Percentiles rank a stretch among this genome's conserved stretches.
These are phyloP conservation scores for Aldabrachelys gigantea DNA, from an alignment of 2,113 vertebrate genomes.

Conservation along the genomic window DNA sequence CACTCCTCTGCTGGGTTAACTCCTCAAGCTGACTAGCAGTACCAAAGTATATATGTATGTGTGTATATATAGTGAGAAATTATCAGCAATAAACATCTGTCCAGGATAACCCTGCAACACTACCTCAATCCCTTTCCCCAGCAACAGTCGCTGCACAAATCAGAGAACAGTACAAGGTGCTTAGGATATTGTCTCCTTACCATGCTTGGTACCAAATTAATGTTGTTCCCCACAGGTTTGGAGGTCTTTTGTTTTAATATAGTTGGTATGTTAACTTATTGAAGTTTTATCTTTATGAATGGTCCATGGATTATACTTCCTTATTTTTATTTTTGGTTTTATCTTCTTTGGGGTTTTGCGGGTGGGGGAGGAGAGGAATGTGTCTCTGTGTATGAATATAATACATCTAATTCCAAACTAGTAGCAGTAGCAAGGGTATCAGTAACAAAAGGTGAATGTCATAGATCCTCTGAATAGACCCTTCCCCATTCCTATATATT, in stretches of 20 bases:
- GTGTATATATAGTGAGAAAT: not conserved
- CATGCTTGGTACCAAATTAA: not conserved
- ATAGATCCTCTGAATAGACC: not conserved
- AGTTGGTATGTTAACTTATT: not conserved
- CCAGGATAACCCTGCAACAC: not conserved
- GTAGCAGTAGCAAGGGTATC: not conserved
- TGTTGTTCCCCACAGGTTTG: not conserved
- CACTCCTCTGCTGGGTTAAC: not conserved
- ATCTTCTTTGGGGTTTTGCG: not conserved
- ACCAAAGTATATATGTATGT: not conserved
- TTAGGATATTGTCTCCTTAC: not conserved
- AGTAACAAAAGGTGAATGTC: conserved; percentile 2
- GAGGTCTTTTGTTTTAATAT: not conserved
- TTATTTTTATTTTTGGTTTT: not conserved
- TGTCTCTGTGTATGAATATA: not conserved
- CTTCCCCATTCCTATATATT: not conserved
- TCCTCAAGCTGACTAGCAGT: not conserved
- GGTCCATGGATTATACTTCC: not conserved
- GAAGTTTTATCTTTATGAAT: not conserved
- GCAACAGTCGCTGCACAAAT: not conserved
- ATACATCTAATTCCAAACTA: not conserved
- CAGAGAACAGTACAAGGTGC: not conserved
- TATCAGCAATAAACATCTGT: not conserved
- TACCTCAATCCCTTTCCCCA: not conserved
- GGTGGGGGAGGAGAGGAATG: not conserved